Percentiles rank a stretch among this genome's conserved stretches.
Conservation (phyloP, 2,797 vertebrate genomes). For the Euphonia xanthogaster region DNA sequence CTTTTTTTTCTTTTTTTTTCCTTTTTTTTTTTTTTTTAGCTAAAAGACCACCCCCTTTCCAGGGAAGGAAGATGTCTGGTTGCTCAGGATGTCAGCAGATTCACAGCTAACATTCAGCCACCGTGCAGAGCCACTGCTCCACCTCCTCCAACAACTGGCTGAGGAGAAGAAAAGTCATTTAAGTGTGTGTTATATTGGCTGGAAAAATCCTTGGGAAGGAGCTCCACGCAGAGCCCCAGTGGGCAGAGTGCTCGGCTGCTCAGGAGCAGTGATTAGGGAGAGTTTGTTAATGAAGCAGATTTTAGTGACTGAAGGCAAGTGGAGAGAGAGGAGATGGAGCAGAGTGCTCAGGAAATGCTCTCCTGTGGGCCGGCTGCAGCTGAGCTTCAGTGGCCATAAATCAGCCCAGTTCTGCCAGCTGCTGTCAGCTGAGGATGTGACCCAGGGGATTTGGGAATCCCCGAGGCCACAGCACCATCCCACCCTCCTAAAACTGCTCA, state of each 20-base stretch:
- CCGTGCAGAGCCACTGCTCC: background rate
- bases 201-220: constrained; percentile 28
- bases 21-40: background rate
- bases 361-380: background rate
- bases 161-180: constrained; percentile 26
- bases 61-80: background rate
- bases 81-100: background rate
- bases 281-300: constrained; percentile 56
- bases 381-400: background rate
- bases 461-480: background rate
- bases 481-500: background rate
- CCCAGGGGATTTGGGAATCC: background rate
- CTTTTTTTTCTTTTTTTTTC: background rate
- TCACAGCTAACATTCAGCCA: background rate
- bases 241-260: constrained; percentile 23
- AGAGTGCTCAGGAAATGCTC: background rate
- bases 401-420: background rate
- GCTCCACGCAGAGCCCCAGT: background rate
- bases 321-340: background rate
- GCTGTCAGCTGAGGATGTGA: background rate
- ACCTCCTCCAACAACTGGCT: background rate
- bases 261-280: constrained; percentile 35
- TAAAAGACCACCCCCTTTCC: background rate
- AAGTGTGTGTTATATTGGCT: background rate
- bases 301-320: constrained; percentile 9